A percentile compares a stretch with the other conserved stretches of the same genome.
Conservation (phyloP, 2,113 vertebrate species). For the Proteles cristata region DNA sequence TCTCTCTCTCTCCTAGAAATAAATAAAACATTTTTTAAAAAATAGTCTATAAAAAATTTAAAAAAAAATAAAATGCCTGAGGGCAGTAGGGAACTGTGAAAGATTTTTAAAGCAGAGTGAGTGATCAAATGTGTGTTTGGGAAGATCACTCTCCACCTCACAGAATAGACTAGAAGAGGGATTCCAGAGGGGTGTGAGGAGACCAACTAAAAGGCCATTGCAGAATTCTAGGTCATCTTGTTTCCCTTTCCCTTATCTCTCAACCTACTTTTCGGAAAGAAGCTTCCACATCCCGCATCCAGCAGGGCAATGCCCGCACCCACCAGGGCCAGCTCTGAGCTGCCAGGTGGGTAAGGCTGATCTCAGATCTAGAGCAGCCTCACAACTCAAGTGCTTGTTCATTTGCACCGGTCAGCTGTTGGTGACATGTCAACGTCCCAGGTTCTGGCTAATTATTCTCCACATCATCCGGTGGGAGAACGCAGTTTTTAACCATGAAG, state of each 20-base stretch:
- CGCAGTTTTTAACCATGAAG: not conserved
- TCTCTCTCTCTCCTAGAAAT: no score
- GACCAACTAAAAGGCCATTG: not conserved
- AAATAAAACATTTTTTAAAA: no score
- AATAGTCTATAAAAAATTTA: no score
- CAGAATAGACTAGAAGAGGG: not conserved
- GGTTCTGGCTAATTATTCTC: constrained; percentile 30
- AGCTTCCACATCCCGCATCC: not conserved
- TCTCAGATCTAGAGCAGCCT: not conserved
- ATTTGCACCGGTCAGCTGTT: not conserved
- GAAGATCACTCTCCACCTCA: not conserved
- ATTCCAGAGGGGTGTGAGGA: not conserved
- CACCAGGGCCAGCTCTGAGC: not conserved
- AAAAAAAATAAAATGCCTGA: not conserved
- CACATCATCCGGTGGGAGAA: not conserved
- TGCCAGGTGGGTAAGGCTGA: not conserved
- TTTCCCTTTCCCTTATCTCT: not conserved
- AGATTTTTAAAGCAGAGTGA: not conserved
- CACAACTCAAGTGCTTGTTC: not conserved
- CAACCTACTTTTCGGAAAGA: not conserved
- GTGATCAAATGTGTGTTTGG: not conserved
- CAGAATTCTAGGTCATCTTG: not conserved
- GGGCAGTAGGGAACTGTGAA: not conserved
- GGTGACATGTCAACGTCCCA: not conserved
- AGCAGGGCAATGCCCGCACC: not conserved